Conservation (phyloP, 2,113 vertebrate genomes). For the Sminthopsis crassicaudata region DNA sequence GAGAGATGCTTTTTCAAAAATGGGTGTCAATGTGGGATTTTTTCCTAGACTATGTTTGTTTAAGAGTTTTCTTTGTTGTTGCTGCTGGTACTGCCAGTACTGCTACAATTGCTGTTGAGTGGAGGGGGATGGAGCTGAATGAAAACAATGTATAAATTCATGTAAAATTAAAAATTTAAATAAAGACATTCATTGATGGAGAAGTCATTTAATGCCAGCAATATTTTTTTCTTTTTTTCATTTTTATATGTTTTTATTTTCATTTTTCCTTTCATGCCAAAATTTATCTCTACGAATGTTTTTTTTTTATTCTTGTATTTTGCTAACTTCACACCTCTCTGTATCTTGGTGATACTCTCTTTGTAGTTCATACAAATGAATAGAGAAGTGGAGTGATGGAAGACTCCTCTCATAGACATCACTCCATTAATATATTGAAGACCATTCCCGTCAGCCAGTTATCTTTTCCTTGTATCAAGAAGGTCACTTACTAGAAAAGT, state of each 20-base stretch:
- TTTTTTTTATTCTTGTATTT: neutral
- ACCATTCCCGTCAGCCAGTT: neutral
- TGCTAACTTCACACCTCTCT: neutral
- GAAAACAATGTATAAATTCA: neutral
- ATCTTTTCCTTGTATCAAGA: neutral
- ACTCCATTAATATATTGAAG: neutral
- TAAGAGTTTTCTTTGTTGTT: neutral
- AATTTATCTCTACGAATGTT: neutral
- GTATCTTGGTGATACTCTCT: neutral
- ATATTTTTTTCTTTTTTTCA: too few species aligned
- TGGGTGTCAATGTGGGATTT: neutral
- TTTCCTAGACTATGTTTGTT: neutral
- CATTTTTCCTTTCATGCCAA: neutral
- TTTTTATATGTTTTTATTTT: neutral
- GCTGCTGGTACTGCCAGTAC: neutral
- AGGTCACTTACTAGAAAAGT: neutral
- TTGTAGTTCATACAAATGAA: neutral
- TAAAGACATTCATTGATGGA: neutral
- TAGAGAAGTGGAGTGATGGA: neutral
- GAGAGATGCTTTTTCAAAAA: neutral
- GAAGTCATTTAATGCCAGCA: neutral
- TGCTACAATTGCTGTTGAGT: neutral
- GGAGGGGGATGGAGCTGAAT: neutral
- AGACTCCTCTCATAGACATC: neutral
- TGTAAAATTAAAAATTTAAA: neutral